These are phyloP conservation scores for Neoaliturus tenellus DNA, from an alignment of 2,888 invertebrate species.

Conservation along the genomic window DNA sequence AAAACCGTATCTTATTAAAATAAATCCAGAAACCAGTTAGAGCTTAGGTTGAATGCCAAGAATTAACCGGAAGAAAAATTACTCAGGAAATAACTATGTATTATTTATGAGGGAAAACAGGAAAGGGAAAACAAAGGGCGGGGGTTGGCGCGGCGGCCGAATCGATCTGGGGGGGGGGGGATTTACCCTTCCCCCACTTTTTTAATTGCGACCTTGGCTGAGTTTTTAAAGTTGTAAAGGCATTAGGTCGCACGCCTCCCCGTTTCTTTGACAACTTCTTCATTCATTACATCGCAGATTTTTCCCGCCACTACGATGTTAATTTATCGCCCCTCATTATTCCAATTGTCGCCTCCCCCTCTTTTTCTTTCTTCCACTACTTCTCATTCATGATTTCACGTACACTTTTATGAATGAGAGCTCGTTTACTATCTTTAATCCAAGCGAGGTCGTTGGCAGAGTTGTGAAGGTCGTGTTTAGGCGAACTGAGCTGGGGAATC, in stretches of 20 bases:
- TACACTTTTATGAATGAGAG: slow-evolving; percentile 48
- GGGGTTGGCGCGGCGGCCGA: not conserved
- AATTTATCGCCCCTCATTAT: slow-evolving; percentile 51
- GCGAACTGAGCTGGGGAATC: no score
- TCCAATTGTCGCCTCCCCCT: slow-evolving; percentile 48
- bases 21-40: not conserved
- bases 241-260: slow-evolving; percentile 50
- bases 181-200: slow-evolving; percentile 52
- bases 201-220: slow-evolving; percentile 66
- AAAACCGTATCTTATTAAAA: not conserved
- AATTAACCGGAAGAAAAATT: slow-evolving; percentile 42
- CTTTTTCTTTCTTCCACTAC: slow-evolving; percentile 35
- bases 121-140: slow-evolving; percentile 46
- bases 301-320: slow-evolving; percentile 43
- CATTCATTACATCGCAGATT: slow-evolving; percentile 52
- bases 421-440: not conserved
- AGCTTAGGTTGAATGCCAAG: not conserved
- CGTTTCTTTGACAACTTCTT: slow-evolving; percentile 57
- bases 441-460: not conserved
- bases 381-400: slow-evolving; percentile 49
- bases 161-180: slow-evolving; percentile 35
- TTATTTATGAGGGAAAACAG: slow-evolving; percentile 50
- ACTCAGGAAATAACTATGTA: slow-evolving; percentile 44
- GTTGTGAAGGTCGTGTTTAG: no score
- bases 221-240: slow-evolving; percentile 63